Conservation (phyloP, 2,888 invertebrate genomes). For the Acleris cristana region DNA sequence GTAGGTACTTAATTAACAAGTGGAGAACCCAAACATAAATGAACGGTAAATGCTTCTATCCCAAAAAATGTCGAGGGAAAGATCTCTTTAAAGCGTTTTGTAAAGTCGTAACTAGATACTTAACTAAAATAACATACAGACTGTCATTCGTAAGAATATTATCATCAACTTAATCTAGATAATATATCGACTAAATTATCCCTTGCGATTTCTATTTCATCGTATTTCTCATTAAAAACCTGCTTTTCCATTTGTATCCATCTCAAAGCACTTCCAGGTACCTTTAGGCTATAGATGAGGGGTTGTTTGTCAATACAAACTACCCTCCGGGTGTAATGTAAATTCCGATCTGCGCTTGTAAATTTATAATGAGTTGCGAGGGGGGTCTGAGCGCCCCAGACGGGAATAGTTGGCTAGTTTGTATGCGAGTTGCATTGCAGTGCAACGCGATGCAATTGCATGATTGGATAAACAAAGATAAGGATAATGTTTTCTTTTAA, state of each 20-base stretch:
- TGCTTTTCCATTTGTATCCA: too few relatives aligned
- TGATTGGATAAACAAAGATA: too few relatives aligned
- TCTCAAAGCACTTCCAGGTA: too few relatives aligned
- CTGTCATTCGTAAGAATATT: too few relatives aligned
- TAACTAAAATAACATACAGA: too few relatives aligned
- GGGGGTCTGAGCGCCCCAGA: constrained; percentile 8
- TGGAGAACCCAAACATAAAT: too few relatives aligned
- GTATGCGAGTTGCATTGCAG: neutral
- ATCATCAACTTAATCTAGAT: neutral
- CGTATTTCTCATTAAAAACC: too few relatives aligned
- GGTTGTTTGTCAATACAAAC: constrained; percentile 21
- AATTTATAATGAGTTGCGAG: constrained; percentile 35
- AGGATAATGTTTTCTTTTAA: too few relatives aligned
- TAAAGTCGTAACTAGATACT: too few relatives aligned
- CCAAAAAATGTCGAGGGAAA: neutral
- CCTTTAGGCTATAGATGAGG: constrained; percentile 1
- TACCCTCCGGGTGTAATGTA: constrained; percentile 23
- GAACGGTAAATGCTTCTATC: neutral
- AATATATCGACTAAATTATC: neutral
- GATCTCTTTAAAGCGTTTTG: too few relatives aligned
- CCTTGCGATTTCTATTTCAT: neutral
- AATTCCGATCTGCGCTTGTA: constrained; percentile 25
- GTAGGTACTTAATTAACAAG: neutral
- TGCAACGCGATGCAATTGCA: too few relatives aligned
- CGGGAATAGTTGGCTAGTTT: constrained; percentile 8